These are phyloP conservation scores for Dasyornis broadbenti DNA, from an alignment of 2,113 vertebrate species.

Conservation along the genomic window DNA sequence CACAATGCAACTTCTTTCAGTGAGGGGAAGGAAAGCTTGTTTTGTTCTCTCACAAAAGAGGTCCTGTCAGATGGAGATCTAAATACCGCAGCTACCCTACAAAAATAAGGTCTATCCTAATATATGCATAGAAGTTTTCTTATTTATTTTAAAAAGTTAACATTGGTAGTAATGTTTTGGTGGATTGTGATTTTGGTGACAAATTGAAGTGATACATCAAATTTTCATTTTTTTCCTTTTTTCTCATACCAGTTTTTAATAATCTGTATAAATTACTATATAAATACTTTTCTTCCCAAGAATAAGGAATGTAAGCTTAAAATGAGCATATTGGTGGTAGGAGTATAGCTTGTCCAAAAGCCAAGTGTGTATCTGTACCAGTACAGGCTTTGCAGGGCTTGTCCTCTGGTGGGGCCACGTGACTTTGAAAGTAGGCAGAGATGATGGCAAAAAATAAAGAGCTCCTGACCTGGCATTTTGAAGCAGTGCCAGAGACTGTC, in stretches of 20 bases:
- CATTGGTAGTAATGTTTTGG: not conserved
- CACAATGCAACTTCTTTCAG: not conserved
- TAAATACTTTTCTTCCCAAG: not conserved
- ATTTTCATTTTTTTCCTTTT: not conserved
- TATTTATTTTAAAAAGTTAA: not conserved
- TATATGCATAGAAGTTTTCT: not conserved
- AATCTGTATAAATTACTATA: not conserved
- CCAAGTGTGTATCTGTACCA: not conserved
- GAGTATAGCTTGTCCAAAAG: not conserved
- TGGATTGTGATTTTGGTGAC: not conserved
- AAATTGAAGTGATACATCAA: not conserved
- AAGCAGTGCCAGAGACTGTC: not conserved
- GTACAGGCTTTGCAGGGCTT: not conserved
- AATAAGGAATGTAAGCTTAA: not conserved
- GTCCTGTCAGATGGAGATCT: not conserved
- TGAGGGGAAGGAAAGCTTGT: not conserved
- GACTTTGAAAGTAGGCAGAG: not conserved
- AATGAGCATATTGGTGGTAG: not conserved
- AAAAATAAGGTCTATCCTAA: not conserved
- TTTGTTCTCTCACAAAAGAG: not conserved
- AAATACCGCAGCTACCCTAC: not conserved
- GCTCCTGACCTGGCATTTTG: not conserved
- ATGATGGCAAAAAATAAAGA: not conserved
- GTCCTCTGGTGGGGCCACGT: not conserved
- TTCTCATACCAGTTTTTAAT: not conserved